These are phyloP conservation scores for Triops cancriformis DNA, from an alignment of 1,140 invertebrate species.

Conservation along the genomic window DNA sequence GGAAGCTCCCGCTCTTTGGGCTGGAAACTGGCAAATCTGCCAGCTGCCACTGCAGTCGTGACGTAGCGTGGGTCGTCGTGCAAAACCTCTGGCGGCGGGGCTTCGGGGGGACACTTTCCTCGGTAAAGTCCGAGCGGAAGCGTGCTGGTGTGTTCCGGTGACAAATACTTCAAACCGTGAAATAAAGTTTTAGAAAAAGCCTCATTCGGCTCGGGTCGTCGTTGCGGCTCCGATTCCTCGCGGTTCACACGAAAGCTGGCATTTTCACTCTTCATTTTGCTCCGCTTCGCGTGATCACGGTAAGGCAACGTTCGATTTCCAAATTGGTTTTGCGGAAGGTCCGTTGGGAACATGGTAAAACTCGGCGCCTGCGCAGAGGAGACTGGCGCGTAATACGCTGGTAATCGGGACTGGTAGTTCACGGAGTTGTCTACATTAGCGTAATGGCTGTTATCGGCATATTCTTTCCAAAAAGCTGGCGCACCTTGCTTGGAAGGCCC, in stretches of 20 bases:
- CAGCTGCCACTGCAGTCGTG: background rate
- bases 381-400: background rate
- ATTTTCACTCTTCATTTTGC: background rate
- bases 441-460: background rate
- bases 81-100: background rate
- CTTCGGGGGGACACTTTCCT: slow-evolving; percentile 23
- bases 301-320: background rate
- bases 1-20: background rate
- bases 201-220: background rate
- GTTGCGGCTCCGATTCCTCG: background rate
- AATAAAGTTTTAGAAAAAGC: background rate
- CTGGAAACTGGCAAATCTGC: background rate
- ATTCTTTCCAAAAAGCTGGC: background rate
- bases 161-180: background rate
- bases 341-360: background rate
- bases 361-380: background rate
- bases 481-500: background rate
- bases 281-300: background rate
- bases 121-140: slow-evolving; percentile 20
- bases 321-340: background rate
- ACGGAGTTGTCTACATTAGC: background rate
- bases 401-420: background rate
- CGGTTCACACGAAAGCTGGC: background rate
- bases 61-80: background rate
- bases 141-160: background rate